Evolutionary conservation across 2,797 vertebrate genomes (phyloP).

Genomic region (Alcedo atthis): DNA sequence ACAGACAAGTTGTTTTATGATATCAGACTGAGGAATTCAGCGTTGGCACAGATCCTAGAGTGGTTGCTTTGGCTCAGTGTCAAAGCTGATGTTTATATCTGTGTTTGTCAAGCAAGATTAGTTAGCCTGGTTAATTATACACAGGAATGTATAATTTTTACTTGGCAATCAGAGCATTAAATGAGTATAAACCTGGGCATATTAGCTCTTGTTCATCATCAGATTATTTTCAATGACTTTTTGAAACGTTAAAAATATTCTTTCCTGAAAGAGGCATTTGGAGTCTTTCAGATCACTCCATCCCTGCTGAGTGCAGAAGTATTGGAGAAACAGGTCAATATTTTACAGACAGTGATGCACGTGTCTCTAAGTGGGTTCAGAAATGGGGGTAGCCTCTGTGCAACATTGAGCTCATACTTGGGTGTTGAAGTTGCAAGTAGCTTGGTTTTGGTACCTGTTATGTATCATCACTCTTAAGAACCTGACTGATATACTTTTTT

Average conservation of each 20-base stretch:
- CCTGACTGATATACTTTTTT: background rate
- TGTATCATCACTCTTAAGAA: background rate
- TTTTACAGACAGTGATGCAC: background rate
- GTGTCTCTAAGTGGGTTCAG: background rate
- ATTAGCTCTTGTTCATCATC: slow-evolving; percentile 20
- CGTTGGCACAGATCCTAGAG: slow-evolving; percentile 74
- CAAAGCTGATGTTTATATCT: slow-evolving; percentile 70
- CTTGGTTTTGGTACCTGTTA: background rate
- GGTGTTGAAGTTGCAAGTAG: background rate
- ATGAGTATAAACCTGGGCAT: slow-evolving; percentile 10
- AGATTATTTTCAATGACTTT: slow-evolving; percentile 11
- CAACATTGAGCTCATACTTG: background rate
- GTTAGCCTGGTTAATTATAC: slow-evolving; percentile 78
- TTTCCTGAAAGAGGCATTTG: background rate
- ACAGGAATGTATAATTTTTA: slow-evolving; percentile 65
- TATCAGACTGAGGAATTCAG: slow-evolving; percentile 76
- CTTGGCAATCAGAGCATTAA: slow-evolving; percentile 29
- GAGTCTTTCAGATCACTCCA: background rate
- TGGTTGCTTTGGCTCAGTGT: slow-evolving; percentile 71
- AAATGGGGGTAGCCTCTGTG: background rate
- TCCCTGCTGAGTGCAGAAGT: background rate
- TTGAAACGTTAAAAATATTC: slow-evolving; percentile 5
- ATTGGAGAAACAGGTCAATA: background rate
- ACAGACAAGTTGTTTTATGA: slow-evolving; percentile 77
- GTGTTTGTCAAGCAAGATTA: slow-evolving; percentile 78